These are phyloP conservation scores for Oxycera nigricornis DNA, from an alignment of 2,888 invertebrate genomes.

Conservation along the genomic window DNA sequence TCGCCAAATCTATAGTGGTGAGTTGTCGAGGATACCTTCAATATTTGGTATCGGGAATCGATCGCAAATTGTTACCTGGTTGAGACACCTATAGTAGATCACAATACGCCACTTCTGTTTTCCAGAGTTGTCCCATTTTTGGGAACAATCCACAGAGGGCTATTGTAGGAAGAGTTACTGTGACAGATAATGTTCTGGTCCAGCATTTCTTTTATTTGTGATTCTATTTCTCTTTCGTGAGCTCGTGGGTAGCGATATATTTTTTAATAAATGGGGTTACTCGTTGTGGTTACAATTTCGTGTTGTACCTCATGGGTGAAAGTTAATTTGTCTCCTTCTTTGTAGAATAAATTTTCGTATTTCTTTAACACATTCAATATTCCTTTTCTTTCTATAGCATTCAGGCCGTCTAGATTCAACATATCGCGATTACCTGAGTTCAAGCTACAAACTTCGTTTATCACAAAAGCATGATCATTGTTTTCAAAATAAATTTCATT, in stretches of 20 bases:
- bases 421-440: too few species aligned
- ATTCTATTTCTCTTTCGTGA: not conserved
- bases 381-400: too few species aligned
- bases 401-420: too few species aligned
- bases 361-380: too few species aligned
- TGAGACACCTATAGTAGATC: slow-evolving; percentile 46
- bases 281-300: too few species aligned
- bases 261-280: not conserved
- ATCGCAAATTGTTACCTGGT: slow-evolving; percentile 45
- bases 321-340: too few species aligned
- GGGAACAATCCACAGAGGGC: slow-evolving; percentile 47
- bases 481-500: too few species aligned
- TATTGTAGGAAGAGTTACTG: slow-evolving; percentile 45
- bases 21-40: slow-evolving; percentile 45
- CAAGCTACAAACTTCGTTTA: too few species aligned
- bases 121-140: slow-evolving; percentile 47
- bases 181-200: slow-evolving; percentile 26
- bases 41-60: slow-evolving; percentile 46
- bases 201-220: not conserved
- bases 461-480: too few species aligned
- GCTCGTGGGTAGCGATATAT: not conserved
- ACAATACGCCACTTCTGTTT: slow-evolving; percentile 46
- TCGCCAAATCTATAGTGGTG: slow-evolving; percentile 50
- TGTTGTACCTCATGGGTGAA: too few species aligned
- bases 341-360: too few species aligned